phyloP scores from a whole-genome alignment of 2,888 invertebrate genomes.

The Smittia aterrima region DNA sequence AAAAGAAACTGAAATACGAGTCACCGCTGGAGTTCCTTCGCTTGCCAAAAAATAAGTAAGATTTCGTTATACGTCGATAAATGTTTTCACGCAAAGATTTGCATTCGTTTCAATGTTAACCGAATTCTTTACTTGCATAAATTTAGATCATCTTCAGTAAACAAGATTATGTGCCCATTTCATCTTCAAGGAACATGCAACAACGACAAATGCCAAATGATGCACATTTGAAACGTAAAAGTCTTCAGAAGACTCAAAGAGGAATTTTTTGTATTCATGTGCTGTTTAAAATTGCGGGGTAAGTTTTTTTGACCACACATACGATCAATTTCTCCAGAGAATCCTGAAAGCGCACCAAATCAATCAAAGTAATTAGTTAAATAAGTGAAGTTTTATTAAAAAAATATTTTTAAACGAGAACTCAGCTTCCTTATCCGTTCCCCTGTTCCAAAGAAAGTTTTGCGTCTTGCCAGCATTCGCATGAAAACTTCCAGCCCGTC shows the following conservation, averaged over 20 bases:
- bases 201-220: conserved; percentile 7
- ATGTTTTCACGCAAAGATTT: neutral
- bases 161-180: conserved; percentile 27
- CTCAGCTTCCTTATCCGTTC: too few relatives aligned
- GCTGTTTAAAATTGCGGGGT: neutral
- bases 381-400: neutral
- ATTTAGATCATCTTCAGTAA: neutral
- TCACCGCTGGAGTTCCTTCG: conserved; percentile 23
- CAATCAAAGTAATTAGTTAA: neutral
- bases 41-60: neutral
- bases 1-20: conserved; percentile 30
- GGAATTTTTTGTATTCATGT: neutral
- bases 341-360: neutral
- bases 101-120: neutral
- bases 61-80: neutral
- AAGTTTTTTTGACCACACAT: conserved; percentile 23
- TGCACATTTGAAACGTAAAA: conserved; percentile 16
- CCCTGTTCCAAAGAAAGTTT: too few relatives aligned
- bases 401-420: too few relatives aligned
- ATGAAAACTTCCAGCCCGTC: too few relatives aligned
- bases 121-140: too few relatives aligned
- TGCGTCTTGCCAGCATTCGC: too few relatives aligned
- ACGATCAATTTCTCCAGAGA: neutral
- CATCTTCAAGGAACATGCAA: conserved; percentile 13
- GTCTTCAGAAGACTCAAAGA: neutral